These are phyloP conservation scores for Rhinatrema bivittatum DNA, from an alignment of 2,797 vertebrate genomes.

Conservation along the genomic window DNA sequence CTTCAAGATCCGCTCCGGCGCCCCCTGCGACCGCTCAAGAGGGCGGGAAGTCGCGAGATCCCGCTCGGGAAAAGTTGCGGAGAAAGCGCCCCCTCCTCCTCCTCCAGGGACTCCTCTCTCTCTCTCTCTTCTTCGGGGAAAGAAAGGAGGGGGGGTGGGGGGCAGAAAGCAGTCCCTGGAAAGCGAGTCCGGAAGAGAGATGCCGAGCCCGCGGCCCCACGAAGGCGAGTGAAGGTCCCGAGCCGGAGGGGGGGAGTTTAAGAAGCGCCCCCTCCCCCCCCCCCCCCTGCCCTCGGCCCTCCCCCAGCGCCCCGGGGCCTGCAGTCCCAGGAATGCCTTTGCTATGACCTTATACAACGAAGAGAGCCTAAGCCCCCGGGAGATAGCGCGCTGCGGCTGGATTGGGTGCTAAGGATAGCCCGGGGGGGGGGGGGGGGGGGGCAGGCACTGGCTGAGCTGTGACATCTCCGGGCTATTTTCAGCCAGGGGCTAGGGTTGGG, in stretches of 20 bases:
- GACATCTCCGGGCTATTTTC: constrained; percentile 60
- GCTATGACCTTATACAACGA: constrained; percentile 63
- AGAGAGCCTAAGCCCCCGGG: constrained; percentile 32
- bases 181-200: constrained; percentile 10
- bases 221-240: constrained; percentile 26
- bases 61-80: no score
- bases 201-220: background rate
- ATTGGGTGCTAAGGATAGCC: constrained; percentile 46
- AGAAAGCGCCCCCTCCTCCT: no score
- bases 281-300: constrained; percentile 15
- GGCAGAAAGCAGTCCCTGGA: no score
- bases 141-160: no score
- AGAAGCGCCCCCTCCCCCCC: constrained; percentile 24
- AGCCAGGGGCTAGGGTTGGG: constrained; percentile 31
- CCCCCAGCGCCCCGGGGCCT: constrained; percentile 64
- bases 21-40: no score
- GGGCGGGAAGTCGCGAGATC: no score
- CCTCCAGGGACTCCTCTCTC: no score
- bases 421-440: constrained; percentile 35
- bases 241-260: constrained; percentile 38
- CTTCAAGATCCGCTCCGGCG: background rate
- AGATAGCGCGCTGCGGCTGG: constrained; percentile 32
- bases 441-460: constrained; percentile 35
- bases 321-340: constrained; percentile 70
- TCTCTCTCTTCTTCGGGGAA: no score